Evolutionary conservation across 2,113 vertebrate genomes (phyloP).

Genomic region (Alethe diademata): DNA sequence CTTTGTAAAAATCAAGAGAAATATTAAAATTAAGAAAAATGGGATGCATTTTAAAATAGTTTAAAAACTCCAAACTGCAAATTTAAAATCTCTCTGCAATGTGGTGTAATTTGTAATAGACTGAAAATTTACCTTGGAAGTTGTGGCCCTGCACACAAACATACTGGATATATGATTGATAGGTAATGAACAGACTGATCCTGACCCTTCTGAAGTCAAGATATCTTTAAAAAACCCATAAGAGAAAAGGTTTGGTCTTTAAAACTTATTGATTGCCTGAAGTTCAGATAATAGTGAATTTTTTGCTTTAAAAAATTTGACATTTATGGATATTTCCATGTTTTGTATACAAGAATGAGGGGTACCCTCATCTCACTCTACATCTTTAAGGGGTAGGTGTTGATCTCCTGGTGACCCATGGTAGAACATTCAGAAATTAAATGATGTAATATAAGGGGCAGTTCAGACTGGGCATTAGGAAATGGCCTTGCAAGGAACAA

Average conservation of each 20-base stretch:
- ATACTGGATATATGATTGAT: neutral
- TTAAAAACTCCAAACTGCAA: neutral
- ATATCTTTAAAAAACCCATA: neutral
- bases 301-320: neutral
- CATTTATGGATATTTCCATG: neutral
- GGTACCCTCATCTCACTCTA: too few relatives aligned
- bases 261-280: neutral
- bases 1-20: conserved; percentile 46
- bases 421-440: neutral
- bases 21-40: conserved; percentile 29
- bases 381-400: neutral
- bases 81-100: conserved; percentile 16
- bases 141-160: neutral
- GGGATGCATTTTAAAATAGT: conserved; percentile 27
- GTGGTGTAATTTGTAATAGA: neutral
- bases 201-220: neutral
- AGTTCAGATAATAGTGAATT: neutral
- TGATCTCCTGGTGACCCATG: neutral
- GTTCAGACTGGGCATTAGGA: neutral
- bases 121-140: neutral
- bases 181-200: neutral
- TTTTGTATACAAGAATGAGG: neutral
- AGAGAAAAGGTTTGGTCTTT: neutral
- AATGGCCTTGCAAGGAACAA: neutral
- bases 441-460: neutral